These are phyloP conservation scores for Holacanthus passer DNA, from an alignment of 2,113 vertebrate species.

Conservation along the genomic window DNA sequence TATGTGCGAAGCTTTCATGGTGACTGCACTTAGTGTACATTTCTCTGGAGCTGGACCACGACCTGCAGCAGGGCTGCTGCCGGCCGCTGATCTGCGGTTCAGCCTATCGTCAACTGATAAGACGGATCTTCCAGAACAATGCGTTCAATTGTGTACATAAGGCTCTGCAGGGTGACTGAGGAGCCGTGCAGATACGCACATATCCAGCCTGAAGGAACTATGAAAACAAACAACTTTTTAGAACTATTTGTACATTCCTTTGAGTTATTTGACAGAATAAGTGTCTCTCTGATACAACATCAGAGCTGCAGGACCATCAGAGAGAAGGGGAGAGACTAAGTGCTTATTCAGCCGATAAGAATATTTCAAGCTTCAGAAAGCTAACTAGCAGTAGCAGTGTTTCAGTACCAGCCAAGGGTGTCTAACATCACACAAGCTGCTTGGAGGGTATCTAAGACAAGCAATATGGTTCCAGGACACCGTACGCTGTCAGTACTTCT, in stretches of 20 bases:
- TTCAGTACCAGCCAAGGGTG: neutral
- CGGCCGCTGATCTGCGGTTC: constrained; percentile 55
- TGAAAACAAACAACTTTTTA: constrained; percentile 48
- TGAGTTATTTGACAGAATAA: constrained; percentile 1
- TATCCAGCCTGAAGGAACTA: constrained; percentile 41
- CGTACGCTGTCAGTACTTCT: neutral
- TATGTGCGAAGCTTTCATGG: constrained; percentile 73
- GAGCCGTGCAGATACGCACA: constrained; percentile 77
- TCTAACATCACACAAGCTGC: neutral
- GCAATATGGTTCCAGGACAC: neutral
- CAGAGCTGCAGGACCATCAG: neutral
- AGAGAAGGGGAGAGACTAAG: neutral
- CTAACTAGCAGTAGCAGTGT: neutral
- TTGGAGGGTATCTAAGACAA: neutral
- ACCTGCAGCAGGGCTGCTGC: constrained; percentile 69
- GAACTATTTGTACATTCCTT: constrained; percentile 25
- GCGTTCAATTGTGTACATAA: constrained; percentile 66
- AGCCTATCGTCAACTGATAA: constrained; percentile 72
- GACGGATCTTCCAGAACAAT: constrained; percentile 77
- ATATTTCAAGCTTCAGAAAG: neutral
- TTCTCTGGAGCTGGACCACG: constrained; percentile 77
- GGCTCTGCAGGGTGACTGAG: constrained; percentile 65
- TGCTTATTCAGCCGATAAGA: neutral
- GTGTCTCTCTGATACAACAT: constrained; percentile 14
- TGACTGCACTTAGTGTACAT: constrained; percentile 82